Evolutionary conservation across 2,797 vertebrate species (phyloP), one percentile per base, ranked within the genome.

Genomic region (Oreonectes daqikongensis): DNA sequence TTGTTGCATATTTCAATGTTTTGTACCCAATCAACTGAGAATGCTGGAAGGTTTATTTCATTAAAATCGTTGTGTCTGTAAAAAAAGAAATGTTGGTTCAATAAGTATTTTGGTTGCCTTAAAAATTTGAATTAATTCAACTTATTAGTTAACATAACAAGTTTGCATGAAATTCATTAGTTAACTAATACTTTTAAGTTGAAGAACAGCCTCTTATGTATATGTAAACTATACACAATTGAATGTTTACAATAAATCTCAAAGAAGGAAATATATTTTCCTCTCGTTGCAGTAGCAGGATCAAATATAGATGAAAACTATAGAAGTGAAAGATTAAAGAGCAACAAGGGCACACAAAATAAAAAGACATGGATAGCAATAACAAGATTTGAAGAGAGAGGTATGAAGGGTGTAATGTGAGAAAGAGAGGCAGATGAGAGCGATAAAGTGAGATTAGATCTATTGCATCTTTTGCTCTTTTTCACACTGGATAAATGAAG

Each of bases 401-500:
- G 35, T 24, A 60, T 18, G 35, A 73, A 52, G 57, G 22, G 64
- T 72, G 38, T 55, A 55, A 50, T 69, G 24, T 64, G 71, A 69
- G 59, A 74, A 12, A 8, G 20, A 71, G 14, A 70, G 72, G 22
- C 28, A 40, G 40, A 48, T 38, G n/a, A 72, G 68, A 72, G 64
- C 20, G 28, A 52, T 48, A 26, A 40, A 40, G n/a, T 26, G n/a
- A 48, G 40, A 46, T 42, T 10, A 35, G 72, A 67, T 61, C 38
- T 72, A 44, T 50, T 15, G 42, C 68, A 46, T 32, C 42, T n/a
- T 69, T 65, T 52, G 57, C 38, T 38, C 3, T 26, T 24, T 52
- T 44, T 61, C 42, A 52, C 69, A 30, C 44, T 46, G 30, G 73
- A 67, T 82, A 74, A 70, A 75, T 71, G 48, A 63, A 78, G 63